phyloP scores from a whole-genome alignment of 2,113 vertebrate species.

The Austrofundulus limnaeus region DNA sequence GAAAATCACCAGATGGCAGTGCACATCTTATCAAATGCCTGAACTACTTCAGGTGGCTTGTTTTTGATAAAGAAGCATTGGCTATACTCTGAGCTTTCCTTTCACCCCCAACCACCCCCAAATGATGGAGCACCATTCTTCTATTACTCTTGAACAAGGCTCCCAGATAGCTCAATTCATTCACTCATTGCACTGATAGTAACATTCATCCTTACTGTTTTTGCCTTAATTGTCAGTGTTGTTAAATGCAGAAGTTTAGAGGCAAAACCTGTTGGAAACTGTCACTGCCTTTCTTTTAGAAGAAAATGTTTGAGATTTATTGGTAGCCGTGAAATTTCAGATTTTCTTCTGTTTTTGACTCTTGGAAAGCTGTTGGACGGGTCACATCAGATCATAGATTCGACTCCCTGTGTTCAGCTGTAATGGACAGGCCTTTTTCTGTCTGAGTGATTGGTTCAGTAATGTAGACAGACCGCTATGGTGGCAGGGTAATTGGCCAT shows the following conservation, averaged over 20 bases:
- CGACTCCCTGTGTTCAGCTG: slow-evolving; percentile 1
- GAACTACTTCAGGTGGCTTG: too few relatives aligned
- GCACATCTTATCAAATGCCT: too few relatives aligned
- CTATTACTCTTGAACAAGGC: too few relatives aligned
- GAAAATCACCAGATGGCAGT: too few relatives aligned
- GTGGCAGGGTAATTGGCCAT: slow-evolving; percentile 66
- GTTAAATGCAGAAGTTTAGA: neutral
- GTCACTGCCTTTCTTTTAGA: neutral
- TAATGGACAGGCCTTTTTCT: slow-evolving; percentile 26
- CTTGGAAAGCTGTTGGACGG: neutral
- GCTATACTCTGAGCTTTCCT: too few relatives aligned
- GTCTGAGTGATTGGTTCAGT: slow-evolving; percentile 52
- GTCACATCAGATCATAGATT: slow-evolving; percentile 4
- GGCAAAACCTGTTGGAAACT: neutral
- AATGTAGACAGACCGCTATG: slow-evolving; percentile 62
- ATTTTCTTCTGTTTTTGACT: neutral
- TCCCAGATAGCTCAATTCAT: too few relatives aligned
- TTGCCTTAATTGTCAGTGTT: neutral
- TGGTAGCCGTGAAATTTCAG: neutral
- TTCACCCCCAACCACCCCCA: too few relatives aligned
- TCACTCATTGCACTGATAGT: too few relatives aligned
- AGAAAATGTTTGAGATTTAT: neutral
- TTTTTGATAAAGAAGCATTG: too few relatives aligned
- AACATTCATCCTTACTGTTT: neutral
- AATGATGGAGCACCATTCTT: too few relatives aligned